Conservation (phyloP, 2,113 vertebrate species). For the Ciconia maguari region DNA sequence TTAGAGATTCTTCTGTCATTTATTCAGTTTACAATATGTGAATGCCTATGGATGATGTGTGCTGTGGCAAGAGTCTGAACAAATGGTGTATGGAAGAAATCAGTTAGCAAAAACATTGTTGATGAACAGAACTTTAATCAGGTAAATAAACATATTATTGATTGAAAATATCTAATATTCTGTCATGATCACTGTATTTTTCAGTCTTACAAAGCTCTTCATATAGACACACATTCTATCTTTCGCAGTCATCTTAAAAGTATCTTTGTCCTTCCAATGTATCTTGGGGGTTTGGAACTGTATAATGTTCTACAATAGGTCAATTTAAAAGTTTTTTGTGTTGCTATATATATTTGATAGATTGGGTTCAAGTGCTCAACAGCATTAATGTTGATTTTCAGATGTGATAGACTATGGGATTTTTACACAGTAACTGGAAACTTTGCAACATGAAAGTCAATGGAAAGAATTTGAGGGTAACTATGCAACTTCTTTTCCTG, state of each 20-base stretch:
- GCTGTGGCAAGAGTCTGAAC: not conserved
- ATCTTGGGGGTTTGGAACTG: not conserved
- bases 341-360: not conserved
- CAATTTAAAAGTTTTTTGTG: not conserved
- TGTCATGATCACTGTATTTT: not conserved
- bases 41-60: not conserved
- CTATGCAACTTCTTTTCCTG: not conserved
- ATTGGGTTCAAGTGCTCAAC: not conserved
- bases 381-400: not conserved
- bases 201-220: not conserved
- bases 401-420: not conserved
- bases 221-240: not conserved
- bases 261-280: not conserved
- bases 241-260: not conserved
- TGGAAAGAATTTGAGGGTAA: not conserved
- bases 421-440: not conserved
- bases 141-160: not conserved
- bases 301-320: not conserved
- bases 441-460: not conserved
- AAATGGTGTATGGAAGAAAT: not conserved
- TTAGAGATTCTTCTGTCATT: not conserved
- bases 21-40: not conserved
- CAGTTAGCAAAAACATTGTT: not conserved
- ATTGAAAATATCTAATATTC: not conserved
- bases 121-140: not conserved